A percentile compares a stretch with the other conserved stretches of the same genome.
phyloP scores from a whole-genome alignment of 1,140 invertebrate genomes.

The Pissodes strobi region DNA sequence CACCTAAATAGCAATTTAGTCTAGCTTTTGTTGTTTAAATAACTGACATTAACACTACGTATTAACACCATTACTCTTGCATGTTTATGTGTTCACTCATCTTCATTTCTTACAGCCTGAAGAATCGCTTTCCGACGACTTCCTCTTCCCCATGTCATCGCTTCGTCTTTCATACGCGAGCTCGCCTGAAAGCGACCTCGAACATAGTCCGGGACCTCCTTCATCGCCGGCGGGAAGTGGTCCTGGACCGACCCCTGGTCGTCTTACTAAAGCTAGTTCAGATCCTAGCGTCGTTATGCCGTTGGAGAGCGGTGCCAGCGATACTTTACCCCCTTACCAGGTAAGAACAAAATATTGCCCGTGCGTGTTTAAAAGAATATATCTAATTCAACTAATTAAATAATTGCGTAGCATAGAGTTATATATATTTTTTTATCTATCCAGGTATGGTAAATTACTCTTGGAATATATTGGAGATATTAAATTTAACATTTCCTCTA shows the following conservation, averaged over 20 bases:
- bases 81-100: slow-evolving; percentile 19
- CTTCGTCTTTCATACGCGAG: slow-evolving; percentile 90
- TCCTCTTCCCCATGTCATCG: slow-evolving; percentile 97
- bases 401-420: too few species aligned
- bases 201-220: slow-evolving; percentile 77
- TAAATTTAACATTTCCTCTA: too few species aligned
- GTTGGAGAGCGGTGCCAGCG: slow-evolving; percentile 62
- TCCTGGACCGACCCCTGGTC: slow-evolving; percentile 64
- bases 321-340: slow-evolving; percentile 78
- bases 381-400: too few species aligned
- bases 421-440: too few species aligned
- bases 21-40: too few species aligned
- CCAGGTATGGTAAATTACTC: too few species aligned
- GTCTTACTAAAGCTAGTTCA: slow-evolving; percentile 75
- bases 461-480: too few species aligned
- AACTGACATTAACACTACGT: too few species aligned
- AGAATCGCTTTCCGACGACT: slow-evolving; percentile 89
- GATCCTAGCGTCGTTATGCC: slow-evolving; percentile 83
- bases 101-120: slow-evolving; percentile 65
- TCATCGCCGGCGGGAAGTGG: slow-evolving; percentile 55
- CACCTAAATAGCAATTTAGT: too few species aligned
- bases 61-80: slow-evolving; percentile 4
- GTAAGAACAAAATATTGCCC: too few species aligned
- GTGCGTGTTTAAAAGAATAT: too few species aligned
- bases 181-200: slow-evolving; percentile 92